These are phyloP conservation scores for Phytoseiulus persimilis DNA, from an alignment of 2,888 invertebrate genomes.

Conservation along the genomic window DNA sequence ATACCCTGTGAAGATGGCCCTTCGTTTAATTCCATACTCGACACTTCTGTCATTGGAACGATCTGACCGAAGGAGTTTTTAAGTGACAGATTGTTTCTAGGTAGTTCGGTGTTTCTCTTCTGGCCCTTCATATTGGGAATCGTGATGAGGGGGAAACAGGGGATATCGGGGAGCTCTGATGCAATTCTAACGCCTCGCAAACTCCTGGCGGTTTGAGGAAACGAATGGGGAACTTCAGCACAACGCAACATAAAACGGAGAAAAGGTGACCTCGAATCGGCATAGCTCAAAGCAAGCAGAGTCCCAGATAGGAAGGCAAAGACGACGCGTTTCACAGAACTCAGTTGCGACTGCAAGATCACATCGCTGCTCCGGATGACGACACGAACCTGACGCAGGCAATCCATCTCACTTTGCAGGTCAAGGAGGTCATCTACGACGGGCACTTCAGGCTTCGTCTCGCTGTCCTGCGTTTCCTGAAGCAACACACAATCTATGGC, in stretches of 20 bases:
- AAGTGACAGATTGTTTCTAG: too few relatives aligned
- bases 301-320: neutral
- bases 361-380: neutral
- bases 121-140: too few relatives aligned
- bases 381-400: slow-evolving; percentile 42
- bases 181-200: too few relatives aligned
- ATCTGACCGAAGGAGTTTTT: neutral
- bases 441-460: slow-evolving; percentile 23
- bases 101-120: too few relatives aligned
- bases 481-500: neutral
- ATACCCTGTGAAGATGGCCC: neutral
- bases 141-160: too few relatives aligned
- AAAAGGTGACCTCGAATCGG: neutral
- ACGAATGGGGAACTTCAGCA: neutral
- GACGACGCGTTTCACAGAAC: neutral
- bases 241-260: neutral
- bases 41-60: neutral
- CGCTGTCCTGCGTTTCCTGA: neutral
- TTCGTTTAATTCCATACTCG: neutral
- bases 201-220: neutral
- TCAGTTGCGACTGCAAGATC: neutral
- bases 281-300: neutral
- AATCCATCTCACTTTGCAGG: slow-evolving; percentile 42
- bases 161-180: too few relatives aligned
- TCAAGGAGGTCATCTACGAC: slow-evolving; percentile 43